phyloP scores from a whole-genome alignment of 1,140 invertebrate species.

The Dinoponera quadriceps region DNA sequence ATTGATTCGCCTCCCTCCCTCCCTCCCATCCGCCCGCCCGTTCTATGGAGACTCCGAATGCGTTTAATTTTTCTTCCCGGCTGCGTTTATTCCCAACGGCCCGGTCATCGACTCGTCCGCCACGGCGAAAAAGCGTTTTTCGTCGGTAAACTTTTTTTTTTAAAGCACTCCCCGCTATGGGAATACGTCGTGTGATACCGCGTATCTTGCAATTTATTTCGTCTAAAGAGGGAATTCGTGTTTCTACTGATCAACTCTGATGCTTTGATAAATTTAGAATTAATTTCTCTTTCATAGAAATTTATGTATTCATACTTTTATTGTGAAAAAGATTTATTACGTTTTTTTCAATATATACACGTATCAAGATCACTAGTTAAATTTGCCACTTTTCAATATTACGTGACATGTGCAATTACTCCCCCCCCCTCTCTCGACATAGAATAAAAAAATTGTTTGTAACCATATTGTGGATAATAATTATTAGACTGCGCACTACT shows the following conservation, averaged over 20 bases:
- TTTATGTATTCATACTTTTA: neutral
- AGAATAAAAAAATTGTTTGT: no score
- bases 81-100: conserved; percentile 68
- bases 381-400: no score
- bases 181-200: no score
- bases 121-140: conserved; percentile 1
- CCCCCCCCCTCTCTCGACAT: no score
- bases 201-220: neutral
- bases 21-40: conserved; percentile 56
- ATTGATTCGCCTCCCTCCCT: conserved; percentile 78
- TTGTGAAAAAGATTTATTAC: neutral
- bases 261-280: neutral
- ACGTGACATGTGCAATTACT: no score
- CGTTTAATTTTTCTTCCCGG: conserved; percentile 83
- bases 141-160: neutral
- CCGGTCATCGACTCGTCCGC: conserved; percentile 42
- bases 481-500: no score
- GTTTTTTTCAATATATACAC: no score
- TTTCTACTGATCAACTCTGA: neutral
- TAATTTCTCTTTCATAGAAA: conserved; percentile 9
- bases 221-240: neutral
- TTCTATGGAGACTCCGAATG: conserved; percentile 75
- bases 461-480: no score
- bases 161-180: neutral
- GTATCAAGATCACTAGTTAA: no score